phyloP scores from a whole-genome alignment of 2,888 invertebrate species.

The Drosophila mimetica region DNA sequence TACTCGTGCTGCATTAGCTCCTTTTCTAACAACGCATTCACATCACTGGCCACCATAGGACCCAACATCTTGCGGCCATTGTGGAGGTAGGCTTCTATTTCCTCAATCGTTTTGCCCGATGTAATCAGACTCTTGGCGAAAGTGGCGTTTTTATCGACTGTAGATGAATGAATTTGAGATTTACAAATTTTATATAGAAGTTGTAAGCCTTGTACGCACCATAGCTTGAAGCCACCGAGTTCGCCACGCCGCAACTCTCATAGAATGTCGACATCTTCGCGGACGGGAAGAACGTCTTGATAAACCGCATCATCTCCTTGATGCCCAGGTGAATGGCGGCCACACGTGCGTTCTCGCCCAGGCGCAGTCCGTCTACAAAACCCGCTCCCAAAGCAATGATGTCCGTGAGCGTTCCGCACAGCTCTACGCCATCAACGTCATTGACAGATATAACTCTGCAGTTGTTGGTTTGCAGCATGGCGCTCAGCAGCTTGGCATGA shows the following conservation, averaged over 20 bases:
- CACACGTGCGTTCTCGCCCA: conserved; percentile 98
- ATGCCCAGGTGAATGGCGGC: conserved; percentile 98
- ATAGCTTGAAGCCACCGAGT: conserved; percentile 98
- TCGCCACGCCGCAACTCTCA: conserved; percentile 98
- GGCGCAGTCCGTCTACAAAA: conserved; percentile 96
- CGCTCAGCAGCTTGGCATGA: conserved; percentile 91
- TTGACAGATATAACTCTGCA: conserved; percentile 97
- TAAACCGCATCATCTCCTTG: conserved; percentile 99
- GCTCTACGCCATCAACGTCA: conserved; percentile 97
- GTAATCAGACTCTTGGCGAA: conserved; percentile 91
- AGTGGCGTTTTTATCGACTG: conserved; percentile 63
- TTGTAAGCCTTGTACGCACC: conserved; percentile 85
- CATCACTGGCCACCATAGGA: conserved; percentile 97
- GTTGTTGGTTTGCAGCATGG: conserved; percentile 95
- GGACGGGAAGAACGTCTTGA: conserved; percentile 94
- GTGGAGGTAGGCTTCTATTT: conserved; percentile 95
- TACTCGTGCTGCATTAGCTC: conserved; percentile 93
- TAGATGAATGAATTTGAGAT: neutral
- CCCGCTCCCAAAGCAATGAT: conserved; percentile 98
- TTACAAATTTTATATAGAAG: neutral
- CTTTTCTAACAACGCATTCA: conserved; percentile 94
- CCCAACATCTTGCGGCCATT: conserved; percentile 99
- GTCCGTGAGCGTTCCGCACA: conserved; percentile 99
- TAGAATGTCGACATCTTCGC: conserved; percentile 96
- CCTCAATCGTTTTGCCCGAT: conserved; percentile 93